Evolutionary conservation across 2,113 vertebrate genomes (phyloP).

Genomic region (Lophius piscatorius): DNA sequence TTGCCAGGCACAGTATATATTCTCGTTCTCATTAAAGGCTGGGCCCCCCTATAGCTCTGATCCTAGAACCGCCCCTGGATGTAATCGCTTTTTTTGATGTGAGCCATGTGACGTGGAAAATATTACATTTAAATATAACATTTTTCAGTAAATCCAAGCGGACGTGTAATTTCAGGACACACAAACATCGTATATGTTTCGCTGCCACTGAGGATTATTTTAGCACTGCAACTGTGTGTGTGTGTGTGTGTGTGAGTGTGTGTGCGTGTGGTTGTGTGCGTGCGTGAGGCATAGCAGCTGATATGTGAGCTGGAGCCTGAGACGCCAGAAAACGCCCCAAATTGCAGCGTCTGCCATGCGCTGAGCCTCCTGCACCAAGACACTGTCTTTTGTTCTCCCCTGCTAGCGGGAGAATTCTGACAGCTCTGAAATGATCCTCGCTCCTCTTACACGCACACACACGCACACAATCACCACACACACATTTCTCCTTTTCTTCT

Average conservation of each 20-base stretch:
- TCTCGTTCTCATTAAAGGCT: no score
- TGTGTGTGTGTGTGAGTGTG: constrained; percentile 13
- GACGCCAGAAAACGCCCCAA: constrained; percentile 74
- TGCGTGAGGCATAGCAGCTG: constrained; percentile 47
- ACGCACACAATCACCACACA: constrained; percentile 14
- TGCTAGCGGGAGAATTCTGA: constrained; percentile 76
- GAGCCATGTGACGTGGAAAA: no score
- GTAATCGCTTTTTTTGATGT: no score
- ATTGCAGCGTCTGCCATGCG: constrained; percentile 73
- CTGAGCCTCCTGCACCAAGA: constrained; percentile 73
- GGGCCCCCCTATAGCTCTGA: no score
- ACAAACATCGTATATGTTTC: constrained; percentile 18
- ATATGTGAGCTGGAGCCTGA: constrained; percentile 67
- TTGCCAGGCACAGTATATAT: no score
- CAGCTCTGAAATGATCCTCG: constrained; percentile 79
- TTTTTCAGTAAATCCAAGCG: constrained; percentile 9
- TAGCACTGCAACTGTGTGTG: no score
- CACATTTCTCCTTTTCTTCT: constrained; percentile 25
- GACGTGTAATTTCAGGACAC: constrained; percentile 1
- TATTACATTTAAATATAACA: not conserved
- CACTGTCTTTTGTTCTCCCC: constrained; percentile 78
- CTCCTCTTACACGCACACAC: constrained; percentile 26
- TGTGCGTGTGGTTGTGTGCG: constrained; percentile 22
- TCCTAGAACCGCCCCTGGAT: no score
- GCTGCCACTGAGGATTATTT: constrained; percentile 34